These are phyloP conservation scores for Morinoia aosen DNA, from an alignment of 2,888 invertebrate species.

Conservation along the genomic window DNA sequence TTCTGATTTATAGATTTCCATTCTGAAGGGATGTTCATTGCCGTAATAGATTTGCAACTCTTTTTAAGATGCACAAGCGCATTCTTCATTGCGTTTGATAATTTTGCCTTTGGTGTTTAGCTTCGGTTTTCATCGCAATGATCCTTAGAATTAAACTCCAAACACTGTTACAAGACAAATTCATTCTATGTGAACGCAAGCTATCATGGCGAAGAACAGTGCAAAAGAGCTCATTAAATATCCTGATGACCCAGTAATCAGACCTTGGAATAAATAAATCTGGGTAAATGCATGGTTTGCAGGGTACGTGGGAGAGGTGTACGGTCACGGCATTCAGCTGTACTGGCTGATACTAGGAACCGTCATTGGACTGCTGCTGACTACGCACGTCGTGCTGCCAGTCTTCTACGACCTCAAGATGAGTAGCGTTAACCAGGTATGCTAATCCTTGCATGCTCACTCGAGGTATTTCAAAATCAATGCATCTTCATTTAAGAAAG, in stretches of 20 bases:
- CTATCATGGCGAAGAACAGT: not conserved
- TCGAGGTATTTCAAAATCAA: not conserved
- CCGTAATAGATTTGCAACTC: too few species aligned
- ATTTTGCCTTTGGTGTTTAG: not conserved
- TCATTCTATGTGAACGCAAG: not conserved
- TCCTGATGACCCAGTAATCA: not conserved
- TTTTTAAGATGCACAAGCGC: not conserved
- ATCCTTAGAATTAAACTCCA: not conserved
- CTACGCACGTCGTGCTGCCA: not conserved
- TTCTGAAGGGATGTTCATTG: too few species aligned
- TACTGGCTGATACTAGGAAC: not conserved
- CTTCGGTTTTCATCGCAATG: not conserved
- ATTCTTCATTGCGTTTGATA: not conserved
- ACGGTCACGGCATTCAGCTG: slow-evolving; percentile 36
- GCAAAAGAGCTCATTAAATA: not conserved
- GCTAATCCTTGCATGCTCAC: not conserved
- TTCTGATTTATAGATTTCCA: too few species aligned
- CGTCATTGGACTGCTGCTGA: not conserved
- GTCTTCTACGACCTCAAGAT: slow-evolving; percentile 29
- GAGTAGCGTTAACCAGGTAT: slow-evolving; percentile 52
- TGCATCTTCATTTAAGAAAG: too few species aligned
- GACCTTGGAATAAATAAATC: not conserved
- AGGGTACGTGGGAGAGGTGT: slow-evolving; percentile 37
- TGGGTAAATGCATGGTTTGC: not conserved
- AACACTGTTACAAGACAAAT: not conserved